phyloP scores from a whole-genome alignment of 2,888 invertebrate genomes.

The Cryptus armator region DNA sequence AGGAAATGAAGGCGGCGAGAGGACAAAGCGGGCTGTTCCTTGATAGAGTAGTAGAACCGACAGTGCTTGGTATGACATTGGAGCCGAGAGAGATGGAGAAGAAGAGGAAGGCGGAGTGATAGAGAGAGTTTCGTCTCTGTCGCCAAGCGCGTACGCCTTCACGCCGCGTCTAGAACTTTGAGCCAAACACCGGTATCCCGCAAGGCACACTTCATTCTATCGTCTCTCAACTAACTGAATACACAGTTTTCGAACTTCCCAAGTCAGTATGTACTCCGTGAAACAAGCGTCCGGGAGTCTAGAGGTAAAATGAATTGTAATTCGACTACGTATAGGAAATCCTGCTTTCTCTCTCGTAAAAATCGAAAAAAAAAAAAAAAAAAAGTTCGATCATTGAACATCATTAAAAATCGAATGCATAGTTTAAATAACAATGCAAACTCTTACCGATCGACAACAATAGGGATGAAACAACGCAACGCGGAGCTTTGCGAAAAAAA shows the following conservation, averaged over 20 bases:
- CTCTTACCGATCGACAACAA: neutral
- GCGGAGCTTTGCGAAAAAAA: conserved; percentile 6
- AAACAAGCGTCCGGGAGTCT: neutral
- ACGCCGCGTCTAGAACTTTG: conserved; percentile 15
- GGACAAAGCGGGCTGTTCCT: conserved; percentile 62
- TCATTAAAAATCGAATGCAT: neutral
- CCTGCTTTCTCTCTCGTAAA: too few relatives aligned
- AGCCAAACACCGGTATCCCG: conserved; percentile 7
- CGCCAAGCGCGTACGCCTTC: neutral
- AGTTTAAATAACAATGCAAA: neutral
- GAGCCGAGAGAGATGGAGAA: neutral
- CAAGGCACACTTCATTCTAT: conserved; percentile 13
- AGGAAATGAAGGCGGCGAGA: conserved; percentile 70
- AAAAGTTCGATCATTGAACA: too few relatives aligned
- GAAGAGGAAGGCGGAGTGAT: neutral
- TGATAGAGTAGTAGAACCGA: conserved; percentile 5
- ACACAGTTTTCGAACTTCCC: neutral
- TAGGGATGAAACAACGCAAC: neutral
- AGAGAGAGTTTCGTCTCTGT: conserved; percentile 12
- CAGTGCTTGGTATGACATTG: neutral
- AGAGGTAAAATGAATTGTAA: neutral
- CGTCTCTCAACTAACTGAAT: conserved; percentile 5
- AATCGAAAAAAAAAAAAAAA: too few relatives aligned
- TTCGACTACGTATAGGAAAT: neutral
- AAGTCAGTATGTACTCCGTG: neutral